A percentile compares a stretch with the other conserved stretches of the same genome.
Conservation (phyloP, 2,797 vertebrate genomes). For the Sebastes elongatus region DNA sequence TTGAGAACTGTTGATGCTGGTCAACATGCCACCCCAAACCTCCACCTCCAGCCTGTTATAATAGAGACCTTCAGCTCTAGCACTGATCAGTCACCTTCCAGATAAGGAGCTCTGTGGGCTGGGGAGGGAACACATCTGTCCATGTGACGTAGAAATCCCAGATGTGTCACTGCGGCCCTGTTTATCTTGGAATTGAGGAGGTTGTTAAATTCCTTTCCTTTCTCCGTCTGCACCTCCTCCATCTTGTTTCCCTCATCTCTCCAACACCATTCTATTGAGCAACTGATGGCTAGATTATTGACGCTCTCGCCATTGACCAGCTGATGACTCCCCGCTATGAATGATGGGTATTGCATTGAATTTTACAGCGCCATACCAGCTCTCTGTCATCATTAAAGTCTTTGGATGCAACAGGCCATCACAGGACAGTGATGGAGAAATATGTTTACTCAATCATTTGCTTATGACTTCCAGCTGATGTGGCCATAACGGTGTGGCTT, state of each 20-base stretch:
- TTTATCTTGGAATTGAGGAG: conserved; percentile 23
- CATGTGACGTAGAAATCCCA: conserved; percentile 23
- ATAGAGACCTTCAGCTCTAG: conserved; percentile 30
- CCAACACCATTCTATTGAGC: conserved; percentile 26
- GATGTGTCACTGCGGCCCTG: neutral
- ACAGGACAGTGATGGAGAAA: conserved; percentile 59
- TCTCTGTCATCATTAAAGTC: conserved; percentile 63
- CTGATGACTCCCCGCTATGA: conserved; percentile 57
- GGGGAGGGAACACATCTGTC: conserved; percentile 8
- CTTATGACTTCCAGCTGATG: conserved; percentile 48
- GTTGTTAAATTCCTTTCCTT: conserved; percentile 16
- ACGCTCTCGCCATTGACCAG: conserved; percentile 40
- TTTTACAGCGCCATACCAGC: conserved; percentile 37
- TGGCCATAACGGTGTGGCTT: conserved; percentile 37
- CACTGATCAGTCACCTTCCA: conserved; percentile 20
- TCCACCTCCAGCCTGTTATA: neutral
- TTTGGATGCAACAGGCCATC: conserved; percentile 44
- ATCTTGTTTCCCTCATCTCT: conserved; percentile 17
- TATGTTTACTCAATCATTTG: conserved; percentile 65
- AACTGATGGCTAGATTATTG: conserved; percentile 37
- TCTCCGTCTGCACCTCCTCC: conserved; percentile 5
- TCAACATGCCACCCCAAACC: neutral
- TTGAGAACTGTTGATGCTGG: neutral
- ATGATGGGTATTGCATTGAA: conserved; percentile 46
- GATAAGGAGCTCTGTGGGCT: conserved; percentile 20